Evolutionary conservation across 2,113 vertebrate genomes (phyloP).

Genomic region (Nothobranchius kuhntae): DNA sequence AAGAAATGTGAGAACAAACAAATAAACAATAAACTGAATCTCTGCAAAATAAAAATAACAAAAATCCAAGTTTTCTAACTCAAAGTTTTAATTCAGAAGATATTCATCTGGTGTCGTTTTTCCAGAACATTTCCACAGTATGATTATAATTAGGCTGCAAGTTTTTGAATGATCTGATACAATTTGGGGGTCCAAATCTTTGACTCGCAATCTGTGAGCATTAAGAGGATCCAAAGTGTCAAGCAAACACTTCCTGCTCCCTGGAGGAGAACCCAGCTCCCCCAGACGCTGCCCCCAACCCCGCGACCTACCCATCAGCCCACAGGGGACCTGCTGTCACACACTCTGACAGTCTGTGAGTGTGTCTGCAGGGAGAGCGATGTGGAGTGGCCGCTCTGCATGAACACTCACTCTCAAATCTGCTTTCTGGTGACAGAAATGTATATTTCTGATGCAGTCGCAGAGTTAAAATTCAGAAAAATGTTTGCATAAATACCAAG

Average conservation of each 20-base stretch:
- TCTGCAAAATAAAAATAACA: no score
- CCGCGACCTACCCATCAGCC: slow-evolving; percentile 26
- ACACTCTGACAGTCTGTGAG: slow-evolving; percentile 38
- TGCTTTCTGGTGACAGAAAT: not conserved
- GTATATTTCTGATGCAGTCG: slow-evolving; percentile 9
- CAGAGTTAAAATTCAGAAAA: not conserved
- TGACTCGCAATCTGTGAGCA: not conserved
- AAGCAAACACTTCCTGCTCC: slow-evolving; percentile 48
- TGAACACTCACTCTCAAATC: slow-evolving; percentile 13
- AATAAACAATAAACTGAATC: no score
- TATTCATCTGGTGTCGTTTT: no score
- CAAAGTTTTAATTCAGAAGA: no score
- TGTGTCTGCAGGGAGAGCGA: not conserved
- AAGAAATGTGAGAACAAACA: no score
- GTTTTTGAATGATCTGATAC: not conserved
- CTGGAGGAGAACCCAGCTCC: slow-evolving; percentile 37
- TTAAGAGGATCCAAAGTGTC: not conserved
- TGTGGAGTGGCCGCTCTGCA: slow-evolving; percentile 12
- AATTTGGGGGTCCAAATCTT: not conserved
- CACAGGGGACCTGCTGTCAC: slow-evolving; percentile 56
- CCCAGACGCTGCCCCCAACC: not conserved
- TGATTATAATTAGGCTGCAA: not conserved
- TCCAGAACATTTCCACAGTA: no score
- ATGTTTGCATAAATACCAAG: slow-evolving; percentile 2
- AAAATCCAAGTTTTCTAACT: no score